Evolutionary conservation across 2,113 vertebrate genomes (phyloP).

Genomic region (Notothenia coriiceps): DNA sequence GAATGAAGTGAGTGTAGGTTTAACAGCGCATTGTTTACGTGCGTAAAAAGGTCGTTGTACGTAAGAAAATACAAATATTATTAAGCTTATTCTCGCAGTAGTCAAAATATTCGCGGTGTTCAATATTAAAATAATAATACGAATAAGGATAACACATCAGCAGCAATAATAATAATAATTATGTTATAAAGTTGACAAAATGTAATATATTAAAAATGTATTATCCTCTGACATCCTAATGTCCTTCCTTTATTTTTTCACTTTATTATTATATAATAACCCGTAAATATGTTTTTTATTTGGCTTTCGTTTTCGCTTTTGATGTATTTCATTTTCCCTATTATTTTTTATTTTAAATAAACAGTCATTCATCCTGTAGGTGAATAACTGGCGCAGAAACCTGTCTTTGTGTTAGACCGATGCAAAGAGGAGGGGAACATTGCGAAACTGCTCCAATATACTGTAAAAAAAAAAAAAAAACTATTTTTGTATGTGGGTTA

Average conservation of each 20-base stretch:
- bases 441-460: not conserved
- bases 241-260: not conserved
- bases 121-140: not conserved
- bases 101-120: not conserved
- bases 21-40: not conserved
- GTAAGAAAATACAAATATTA: no score
- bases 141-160: not conserved
- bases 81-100: no score
- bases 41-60: no score
- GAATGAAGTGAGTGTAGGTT: constrained; percentile 49
- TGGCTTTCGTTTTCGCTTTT: not conserved
- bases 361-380: not conserved
- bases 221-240: not conserved
- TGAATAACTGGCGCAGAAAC: not conserved
- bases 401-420: not conserved
- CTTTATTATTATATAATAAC: not conserved
- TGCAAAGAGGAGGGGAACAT: not conserved
- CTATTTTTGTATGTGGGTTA: not conserved
- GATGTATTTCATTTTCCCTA: not conserved
- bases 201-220: no score
- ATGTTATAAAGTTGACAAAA: no score
- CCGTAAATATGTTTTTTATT: not conserved
- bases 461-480: not conserved
- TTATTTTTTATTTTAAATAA: not conserved
- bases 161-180: not conserved